These are phyloP conservation scores for Hydrophis major DNA, from an alignment of 2,797 vertebrate genomes.

Conservation along the genomic window DNA sequence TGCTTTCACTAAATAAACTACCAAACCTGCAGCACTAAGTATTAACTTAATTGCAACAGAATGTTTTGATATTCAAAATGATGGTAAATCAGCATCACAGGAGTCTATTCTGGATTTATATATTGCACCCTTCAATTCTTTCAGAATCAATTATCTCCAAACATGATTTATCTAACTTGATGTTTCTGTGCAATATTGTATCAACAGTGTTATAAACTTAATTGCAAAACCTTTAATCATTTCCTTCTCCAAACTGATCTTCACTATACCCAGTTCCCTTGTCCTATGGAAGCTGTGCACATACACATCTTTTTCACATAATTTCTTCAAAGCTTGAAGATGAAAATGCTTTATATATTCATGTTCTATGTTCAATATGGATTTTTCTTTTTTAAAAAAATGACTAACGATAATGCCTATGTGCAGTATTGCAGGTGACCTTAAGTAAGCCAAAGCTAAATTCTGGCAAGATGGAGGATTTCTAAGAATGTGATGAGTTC, in stretches of 20 bases:
- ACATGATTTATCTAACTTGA: background rate
- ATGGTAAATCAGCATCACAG: background rate
- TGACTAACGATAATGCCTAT: background rate
- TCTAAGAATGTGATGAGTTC: background rate
- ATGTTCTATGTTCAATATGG: background rate
- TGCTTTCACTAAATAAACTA: background rate
- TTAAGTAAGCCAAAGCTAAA: background rate
- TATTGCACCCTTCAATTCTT: background rate
- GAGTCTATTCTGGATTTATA: background rate
- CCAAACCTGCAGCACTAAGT: background rate
- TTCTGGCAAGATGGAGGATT: background rate
- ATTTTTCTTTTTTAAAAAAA: background rate
- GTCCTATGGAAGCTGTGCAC: background rate
- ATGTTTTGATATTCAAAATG: background rate
- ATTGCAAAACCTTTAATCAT: background rate
- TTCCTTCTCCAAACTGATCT: background rate
- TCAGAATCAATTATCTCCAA: background rate
- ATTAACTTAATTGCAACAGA: background rate
- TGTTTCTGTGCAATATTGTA: background rate
- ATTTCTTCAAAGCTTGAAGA: background rate
- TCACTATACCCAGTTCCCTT: background rate
- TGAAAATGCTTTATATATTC: background rate
- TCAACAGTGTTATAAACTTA: background rate
- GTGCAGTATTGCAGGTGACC: background rate
- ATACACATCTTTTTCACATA: background rate